Evolutionary conservation across 2,113 vertebrate genomes (phyloP).

Genomic region (Vulpes ferrilata): DNA sequence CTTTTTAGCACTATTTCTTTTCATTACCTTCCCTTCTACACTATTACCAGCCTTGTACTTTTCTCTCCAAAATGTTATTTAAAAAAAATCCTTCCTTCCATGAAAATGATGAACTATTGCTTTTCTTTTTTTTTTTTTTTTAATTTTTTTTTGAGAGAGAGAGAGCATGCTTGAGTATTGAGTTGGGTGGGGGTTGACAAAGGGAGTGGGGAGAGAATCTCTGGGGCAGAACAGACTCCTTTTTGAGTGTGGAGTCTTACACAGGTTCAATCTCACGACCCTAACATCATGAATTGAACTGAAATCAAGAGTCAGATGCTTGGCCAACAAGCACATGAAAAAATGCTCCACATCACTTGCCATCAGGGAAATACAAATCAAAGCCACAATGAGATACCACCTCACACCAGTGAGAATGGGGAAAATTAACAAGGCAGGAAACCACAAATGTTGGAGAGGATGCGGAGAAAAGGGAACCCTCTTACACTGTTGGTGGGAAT

Average conservation of each 20-base stretch:
- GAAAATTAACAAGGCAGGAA: no score
- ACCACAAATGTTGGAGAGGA: no score
- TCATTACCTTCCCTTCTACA: background rate
- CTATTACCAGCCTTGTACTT: background rate
- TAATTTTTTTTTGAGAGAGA: background rate
- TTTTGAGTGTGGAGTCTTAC: background rate
- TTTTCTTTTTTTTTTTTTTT: background rate
- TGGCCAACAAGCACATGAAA: background rate
- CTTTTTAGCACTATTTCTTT: background rate
- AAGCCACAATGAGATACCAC: no score
- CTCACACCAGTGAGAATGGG: no score
- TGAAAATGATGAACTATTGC: background rate
- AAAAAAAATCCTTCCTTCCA: background rate
- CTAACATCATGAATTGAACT: background rate
- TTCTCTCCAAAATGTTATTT: background rate
- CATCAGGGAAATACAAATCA: no score
- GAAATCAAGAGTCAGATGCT: background rate
- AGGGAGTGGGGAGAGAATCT: background rate
- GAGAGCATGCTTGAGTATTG: background rate
- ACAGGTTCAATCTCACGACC: background rate
- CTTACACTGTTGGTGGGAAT: no score
- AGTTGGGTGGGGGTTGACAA: fast-evolving
- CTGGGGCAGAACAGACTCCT: background rate
- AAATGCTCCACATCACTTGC: no score
- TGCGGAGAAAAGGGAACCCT: no score